Base-by-base conservation (phyloP, 2,888 invertebrate species). In the Orthosia gothica region DNA sequence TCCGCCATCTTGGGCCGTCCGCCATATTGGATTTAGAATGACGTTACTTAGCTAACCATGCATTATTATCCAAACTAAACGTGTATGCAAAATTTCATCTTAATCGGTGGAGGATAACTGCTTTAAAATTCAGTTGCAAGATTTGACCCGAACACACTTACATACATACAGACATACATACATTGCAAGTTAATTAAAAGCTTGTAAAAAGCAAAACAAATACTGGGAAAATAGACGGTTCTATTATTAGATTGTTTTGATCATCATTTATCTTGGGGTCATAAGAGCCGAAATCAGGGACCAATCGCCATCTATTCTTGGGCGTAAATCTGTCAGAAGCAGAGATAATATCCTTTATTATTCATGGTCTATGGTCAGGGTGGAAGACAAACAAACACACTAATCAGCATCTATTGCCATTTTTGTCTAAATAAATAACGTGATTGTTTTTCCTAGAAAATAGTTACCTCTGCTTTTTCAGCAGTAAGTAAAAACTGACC, bases 361-460 rank as follows among this genome's bases (percentile, higher is more conserved):
- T 50, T 26, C 49, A 50, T 57, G n/a, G 32, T 23, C 75, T n/a
- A 4, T 32, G 45, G 58, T 7, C 20, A n/a, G 32, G 16, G 50
- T 62, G 16, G 16, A 16, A 32, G 47, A 63, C 52, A 69, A 79
- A 76, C 73, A 79, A 79, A 63, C 47, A 40, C 52, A 79, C 50
- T 40, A 49, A 58, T 79, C 79, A 79, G n/a, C 32, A 58, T n/a
- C 5, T 32, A 18, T 50, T 7, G 23, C 13, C 12, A 47, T 18
- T 67, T 20, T 67, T 58, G 18, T n/a, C 26, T 18, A 13, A 61
- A 3, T 62, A 49, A 62, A 79, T 62, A 47, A 52, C 5, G 7
- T 74, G 15, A 11, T 61, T 74, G 20, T 58, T 74, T 74, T 75
- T 13, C 15, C 2, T 7, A n/a, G 15, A 15, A 32, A 59, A 52